phyloP scores from a whole-genome alignment of 1,140 invertebrate genomes.

The Cydia pomonella region DNA sequence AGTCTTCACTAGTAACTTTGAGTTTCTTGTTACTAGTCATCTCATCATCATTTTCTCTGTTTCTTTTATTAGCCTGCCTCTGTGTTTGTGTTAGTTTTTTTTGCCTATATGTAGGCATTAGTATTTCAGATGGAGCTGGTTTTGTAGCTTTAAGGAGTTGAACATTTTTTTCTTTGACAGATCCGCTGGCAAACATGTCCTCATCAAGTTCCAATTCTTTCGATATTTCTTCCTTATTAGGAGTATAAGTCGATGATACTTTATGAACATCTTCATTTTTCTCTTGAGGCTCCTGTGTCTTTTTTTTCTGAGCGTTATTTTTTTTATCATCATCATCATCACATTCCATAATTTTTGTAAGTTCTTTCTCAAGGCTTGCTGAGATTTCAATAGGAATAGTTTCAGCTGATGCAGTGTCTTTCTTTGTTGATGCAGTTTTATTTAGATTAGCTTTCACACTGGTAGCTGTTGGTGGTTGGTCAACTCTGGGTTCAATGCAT shows the following conservation, averaged over 20 bases:
- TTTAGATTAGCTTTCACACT: constrained; percentile 1
- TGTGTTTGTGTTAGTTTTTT: constrained; percentile 43
- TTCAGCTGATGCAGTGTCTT: constrained; percentile 68
- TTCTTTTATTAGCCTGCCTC: constrained; percentile 51
- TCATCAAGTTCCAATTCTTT: constrained; percentile 55
- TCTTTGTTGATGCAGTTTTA: constrained; percentile 57
- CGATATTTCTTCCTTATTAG: constrained; percentile 34
- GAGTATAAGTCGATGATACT: neutral
- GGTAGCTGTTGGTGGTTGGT: neutral
- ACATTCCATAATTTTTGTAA: constrained; percentile 59
- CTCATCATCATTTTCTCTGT: constrained; percentile 51
- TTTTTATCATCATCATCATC: constrained; percentile 39
- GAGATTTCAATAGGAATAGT: constrained; percentile 64
- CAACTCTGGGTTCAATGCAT: neutral
- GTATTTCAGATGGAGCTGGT: constrained; percentile 59
- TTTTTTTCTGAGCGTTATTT: constrained; percentile 37
- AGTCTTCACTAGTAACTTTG: constrained; percentile 38
- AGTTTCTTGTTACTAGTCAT: constrained; percentile 54
- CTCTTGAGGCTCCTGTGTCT: constrained; percentile 17
- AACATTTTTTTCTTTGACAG: constrained; percentile 55
- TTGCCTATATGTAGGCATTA: constrained; percentile 50
- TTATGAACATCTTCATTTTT: constrained; percentile 25
- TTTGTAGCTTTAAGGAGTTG: constrained; percentile 49
- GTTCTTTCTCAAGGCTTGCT: constrained; percentile 67
- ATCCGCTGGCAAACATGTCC: constrained; percentile 64